Evolutionary conservation across 2,888 invertebrate genomes (phyloP).

Genomic region (Aproaerema taeniolella): DNA sequence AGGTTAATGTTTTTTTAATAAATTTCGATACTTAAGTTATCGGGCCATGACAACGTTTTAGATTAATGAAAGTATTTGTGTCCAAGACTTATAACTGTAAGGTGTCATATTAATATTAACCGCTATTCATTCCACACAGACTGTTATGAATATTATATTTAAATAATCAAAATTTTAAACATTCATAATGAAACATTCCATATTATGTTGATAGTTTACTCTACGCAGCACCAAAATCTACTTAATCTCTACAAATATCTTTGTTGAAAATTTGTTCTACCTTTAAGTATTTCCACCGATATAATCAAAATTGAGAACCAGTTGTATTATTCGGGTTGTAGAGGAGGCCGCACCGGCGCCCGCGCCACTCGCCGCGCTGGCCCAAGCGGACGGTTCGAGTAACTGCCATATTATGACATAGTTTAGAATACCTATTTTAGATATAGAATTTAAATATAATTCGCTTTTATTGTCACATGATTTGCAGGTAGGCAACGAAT

Average conservation of each 20-base stretch:
- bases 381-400: slow-evolving; percentile 73
- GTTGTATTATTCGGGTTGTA: slow-evolving; percentile 54
- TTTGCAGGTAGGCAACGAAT: slow-evolving; percentile 66
- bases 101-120: slow-evolving; percentile 37
- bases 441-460: slow-evolving; percentile 59
- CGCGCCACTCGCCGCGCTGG: no score
- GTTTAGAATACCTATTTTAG: slow-evolving; percentile 68
- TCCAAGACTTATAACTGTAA: slow-evolving; percentile 64
- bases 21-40: slow-evolving; percentile 65
- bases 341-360: no score
- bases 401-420: slow-evolving; percentile 78
- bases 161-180: no score
- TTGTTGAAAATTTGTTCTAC: background rate
- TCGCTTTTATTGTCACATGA: slow-evolving; percentile 59
- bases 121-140: no score
- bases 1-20: slow-evolving; percentile 57
- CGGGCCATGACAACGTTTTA: slow-evolving; percentile 70
- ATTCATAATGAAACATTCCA: no score
- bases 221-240: no score
- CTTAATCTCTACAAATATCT: background rate
- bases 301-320: slow-evolving; percentile 59
- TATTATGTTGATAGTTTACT: no score
- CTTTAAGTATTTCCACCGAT: slow-evolving; percentile 61
- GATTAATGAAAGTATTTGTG: slow-evolving; percentile 54
- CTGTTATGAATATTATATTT: no score